Base-by-base conservation (phyloP, 2,113 vertebrate genomes). In the Petromus typicus region DNA sequence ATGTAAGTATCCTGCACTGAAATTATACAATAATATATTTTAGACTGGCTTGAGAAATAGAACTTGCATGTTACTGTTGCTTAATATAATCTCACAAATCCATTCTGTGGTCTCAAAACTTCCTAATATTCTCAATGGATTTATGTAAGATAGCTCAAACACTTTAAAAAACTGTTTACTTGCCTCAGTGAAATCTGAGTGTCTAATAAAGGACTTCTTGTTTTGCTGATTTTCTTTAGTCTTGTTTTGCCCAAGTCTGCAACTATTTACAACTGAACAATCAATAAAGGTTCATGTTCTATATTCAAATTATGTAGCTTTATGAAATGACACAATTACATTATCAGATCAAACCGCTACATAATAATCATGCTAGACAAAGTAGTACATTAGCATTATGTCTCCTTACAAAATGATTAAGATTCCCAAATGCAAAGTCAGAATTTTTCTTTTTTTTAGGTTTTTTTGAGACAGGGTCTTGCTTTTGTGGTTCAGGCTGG, bases 211-310 rank as follows among this genome's bases (percentile, higher is more conserved):
- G 34, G 37, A 45, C 40, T 89, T 66, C 92, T 54, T 90, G 67
- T 61, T 91, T 57, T 89, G 63, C 2, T 83, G 82, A 89, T 23
- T 95, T 89, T 57, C 51, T 67, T 79, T 86, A 71, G 11, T 59
- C 32, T 8, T 81, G 1, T 79, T 95, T 76, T 91, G 64, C 34
- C 12, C 40, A 4, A 4, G 54, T 20, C 54, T 86, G 48, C 25
- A 75, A 54, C 2, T 54, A 61, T 17, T 5, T 43, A 23, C 10
- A 78, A 59, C 20, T 87, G 73, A 64, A 81, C 18, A 87, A 30
- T 66, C 67, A 11, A 71, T 59, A 71, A 75, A 18, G 4, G 1
- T 27, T 75, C 27, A 83, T 17, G 3, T 45, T 79, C 7, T 83
- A 2, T 27, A 22, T 2, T 71, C 30, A 71, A 81, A 82, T 27